A percentile compares a stretch with the other conserved stretches of the same genome.
Evolutionary conservation across 2,113 vertebrate species (phyloP).

Genomic region (Sceloporus undulatus): DNA sequence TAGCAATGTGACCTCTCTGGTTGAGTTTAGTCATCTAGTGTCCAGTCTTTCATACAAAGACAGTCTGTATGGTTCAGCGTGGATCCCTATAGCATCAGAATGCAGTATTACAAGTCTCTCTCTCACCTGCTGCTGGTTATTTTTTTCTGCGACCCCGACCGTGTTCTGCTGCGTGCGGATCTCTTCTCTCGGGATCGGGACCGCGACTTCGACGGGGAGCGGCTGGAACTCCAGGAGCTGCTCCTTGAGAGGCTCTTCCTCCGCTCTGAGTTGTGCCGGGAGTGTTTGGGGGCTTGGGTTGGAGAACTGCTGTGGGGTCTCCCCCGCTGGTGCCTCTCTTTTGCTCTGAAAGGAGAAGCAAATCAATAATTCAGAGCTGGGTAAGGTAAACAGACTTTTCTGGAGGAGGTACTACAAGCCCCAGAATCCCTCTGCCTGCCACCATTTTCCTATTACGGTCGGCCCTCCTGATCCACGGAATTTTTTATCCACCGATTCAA

Average conservation of each 20-base stretch:
- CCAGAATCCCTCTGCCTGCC: background rate
- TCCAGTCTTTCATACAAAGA: too few species aligned
- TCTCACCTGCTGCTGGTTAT: constrained; percentile 80
- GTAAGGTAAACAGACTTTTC: background rate
- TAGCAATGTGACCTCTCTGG: too few species aligned
- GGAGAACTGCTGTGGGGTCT: constrained; percentile 84
- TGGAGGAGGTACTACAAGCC: background rate
- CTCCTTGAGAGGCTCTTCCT: constrained; percentile 87
- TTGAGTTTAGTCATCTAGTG: too few species aligned
- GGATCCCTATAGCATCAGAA: background rate
- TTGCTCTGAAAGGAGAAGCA: constrained; percentile 60
- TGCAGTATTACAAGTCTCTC: background rate
- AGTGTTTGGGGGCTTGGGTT: constrained; percentile 78
- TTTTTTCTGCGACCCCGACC: constrained; percentile 79
- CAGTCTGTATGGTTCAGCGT: too few species aligned
- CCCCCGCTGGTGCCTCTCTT: constrained; percentile 82
- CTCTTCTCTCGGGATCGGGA: constrained; percentile 84
- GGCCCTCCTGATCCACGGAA: too few species aligned
- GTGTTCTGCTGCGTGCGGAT: constrained; percentile 73
- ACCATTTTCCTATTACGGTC: too few species aligned
- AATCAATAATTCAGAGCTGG: background rate
- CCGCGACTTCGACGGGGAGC: constrained; percentile 86
- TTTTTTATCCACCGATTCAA: too few species aligned
- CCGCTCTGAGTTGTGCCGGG: constrained; percentile 81
- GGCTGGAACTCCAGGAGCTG: constrained; percentile 92